Conservation (phyloP, 2,113 vertebrate species). For the Hassar affinis region DNA sequence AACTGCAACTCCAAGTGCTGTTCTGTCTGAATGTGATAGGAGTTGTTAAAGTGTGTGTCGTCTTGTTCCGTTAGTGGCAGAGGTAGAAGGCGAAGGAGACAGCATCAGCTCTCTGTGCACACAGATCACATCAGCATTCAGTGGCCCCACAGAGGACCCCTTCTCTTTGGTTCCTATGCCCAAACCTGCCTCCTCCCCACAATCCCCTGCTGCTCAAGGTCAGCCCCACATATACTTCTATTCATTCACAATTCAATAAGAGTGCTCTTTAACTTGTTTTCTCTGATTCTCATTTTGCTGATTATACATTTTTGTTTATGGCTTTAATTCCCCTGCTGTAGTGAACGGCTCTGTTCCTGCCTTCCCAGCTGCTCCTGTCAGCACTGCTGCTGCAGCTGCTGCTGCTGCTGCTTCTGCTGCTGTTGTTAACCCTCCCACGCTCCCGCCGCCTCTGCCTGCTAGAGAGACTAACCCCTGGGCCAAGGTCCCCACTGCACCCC, state of each 20-base stretch:
- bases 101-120: constrained; percentile 96
- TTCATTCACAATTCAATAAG: background rate
- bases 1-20: background rate
- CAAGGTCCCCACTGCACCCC: constrained; percentile 75
- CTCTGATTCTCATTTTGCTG: background rate
- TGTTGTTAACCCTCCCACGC: constrained; percentile 71
- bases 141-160: constrained; percentile 87
- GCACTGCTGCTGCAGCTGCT: constrained; percentile 53
- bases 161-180: constrained; percentile 94
- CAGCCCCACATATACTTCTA: background rate
- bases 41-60: background rate
- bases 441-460: constrained; percentile 85
- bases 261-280: constrained; percentile 37
- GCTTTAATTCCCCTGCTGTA: constrained; percentile 70
- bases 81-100: constrained; percentile 91
- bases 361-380: constrained; percentile 82
- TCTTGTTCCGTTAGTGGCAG: constrained; percentile 76
- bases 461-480: constrained; percentile 99
- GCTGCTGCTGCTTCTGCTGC: constrained; percentile 63
- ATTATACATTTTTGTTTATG: constrained; percentile 22
- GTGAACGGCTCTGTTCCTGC: constrained; percentile 88
- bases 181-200: constrained; percentile 77
- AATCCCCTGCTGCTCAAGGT: constrained; percentile 92
- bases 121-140: constrained; percentile 94
- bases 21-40: background rate